Evolutionary conservation across 2,888 invertebrate species (phyloP), one percentile per base, ranked within the genome.

Genomic region (Callosobruchus maculatus): DNA sequence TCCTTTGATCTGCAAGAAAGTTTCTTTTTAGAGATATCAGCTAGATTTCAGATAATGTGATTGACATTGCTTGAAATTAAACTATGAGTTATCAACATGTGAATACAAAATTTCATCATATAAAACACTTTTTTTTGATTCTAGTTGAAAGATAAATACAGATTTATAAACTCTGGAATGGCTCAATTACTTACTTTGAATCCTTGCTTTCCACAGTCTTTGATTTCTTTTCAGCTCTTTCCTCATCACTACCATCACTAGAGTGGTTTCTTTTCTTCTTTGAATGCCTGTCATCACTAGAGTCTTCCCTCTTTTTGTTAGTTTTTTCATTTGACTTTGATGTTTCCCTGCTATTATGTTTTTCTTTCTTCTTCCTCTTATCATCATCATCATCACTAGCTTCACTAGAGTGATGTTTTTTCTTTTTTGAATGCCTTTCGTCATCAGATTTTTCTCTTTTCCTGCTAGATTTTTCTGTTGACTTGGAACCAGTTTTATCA

Each of bases 301-400:
- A 68, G 21, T 68, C 20, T 20, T 68, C 20, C 49, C 49, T 49
- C 18, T 49, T 49, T 49, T 18, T 18, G 13, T 5, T 30, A 2
- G 22, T 18, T n/a, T 31, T 26, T 18, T 71, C 31, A 30, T 71
- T 71, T 1, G 18, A 22, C 30, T 49, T 71, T 18, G 21, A 21
- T 0, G n/a, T 31, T 26, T 71, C 71, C 20, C 26, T 71, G 13
- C 2, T 31, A 20, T 30, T 71, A 9, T 30, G 26, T 71, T 71
- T 71, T 26, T 71, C 71, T 2, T 31, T 71, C 20, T 71, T 31
- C 67, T 71, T 49, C 18, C 1, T 49, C 3, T 1, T 71, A n/a
- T 77, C 76, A 66, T 81, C 81, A 72, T 77, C 80, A 67, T 81
- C 81, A 72, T 77, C 80, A 71, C 22, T 71, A 20, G 22, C n/a